A percentile compares a stretch with the other conserved stretches of the same genome.
These are phyloP conservation scores for Drosophila ironensis DNA, from an alignment of 1,140 invertebrate genomes.

Conservation along the genomic window DNA sequence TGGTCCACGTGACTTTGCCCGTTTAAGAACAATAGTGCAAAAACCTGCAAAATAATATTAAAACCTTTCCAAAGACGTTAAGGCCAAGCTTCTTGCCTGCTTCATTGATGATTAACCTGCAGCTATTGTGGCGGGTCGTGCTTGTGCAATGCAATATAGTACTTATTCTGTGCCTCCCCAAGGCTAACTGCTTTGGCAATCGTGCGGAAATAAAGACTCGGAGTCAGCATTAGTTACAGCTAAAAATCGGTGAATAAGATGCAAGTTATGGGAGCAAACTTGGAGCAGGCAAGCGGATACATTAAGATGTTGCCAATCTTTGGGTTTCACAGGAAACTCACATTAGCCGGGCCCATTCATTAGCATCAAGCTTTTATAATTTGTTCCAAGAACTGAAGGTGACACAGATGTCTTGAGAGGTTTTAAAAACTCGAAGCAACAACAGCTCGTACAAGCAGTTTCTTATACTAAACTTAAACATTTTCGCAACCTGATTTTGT, in stretches of 20 bases:
- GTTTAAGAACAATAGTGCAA: too few species aligned
- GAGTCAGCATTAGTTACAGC: constrained; percentile 52
- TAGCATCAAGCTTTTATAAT: neutral
- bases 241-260: constrained; percentile 57
- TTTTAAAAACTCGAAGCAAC: too few species aligned
- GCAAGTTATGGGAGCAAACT: constrained; percentile 8
- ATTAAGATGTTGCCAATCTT: too few species aligned
- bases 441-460: too few species aligned
- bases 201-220: constrained; percentile 33
- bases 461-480: too few species aligned
- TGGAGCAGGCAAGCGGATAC: neutral
- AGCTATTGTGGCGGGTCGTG: constrained; percentile 6
- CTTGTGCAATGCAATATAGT: constrained; percentile 41
- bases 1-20: constrained; percentile 46
- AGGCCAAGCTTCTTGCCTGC: constrained; percentile 58
- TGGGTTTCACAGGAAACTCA: neutral
- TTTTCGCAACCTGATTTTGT: too few species aligned
- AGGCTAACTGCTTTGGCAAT: constrained; percentile 59
- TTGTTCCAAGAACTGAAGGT: neutral
- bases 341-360: neutral
- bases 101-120: constrained; percentile 68
- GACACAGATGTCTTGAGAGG: too few species aligned
- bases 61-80: neutral
- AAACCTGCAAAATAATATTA: too few species aligned
- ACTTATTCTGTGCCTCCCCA: constrained; percentile 29